A percentile compares a stretch with the other conserved stretches of the same genome.
Evolutionary conservation across 2,113 vertebrate genomes (phyloP).

Genomic region (Coryphaenoides rupestris): DNA sequence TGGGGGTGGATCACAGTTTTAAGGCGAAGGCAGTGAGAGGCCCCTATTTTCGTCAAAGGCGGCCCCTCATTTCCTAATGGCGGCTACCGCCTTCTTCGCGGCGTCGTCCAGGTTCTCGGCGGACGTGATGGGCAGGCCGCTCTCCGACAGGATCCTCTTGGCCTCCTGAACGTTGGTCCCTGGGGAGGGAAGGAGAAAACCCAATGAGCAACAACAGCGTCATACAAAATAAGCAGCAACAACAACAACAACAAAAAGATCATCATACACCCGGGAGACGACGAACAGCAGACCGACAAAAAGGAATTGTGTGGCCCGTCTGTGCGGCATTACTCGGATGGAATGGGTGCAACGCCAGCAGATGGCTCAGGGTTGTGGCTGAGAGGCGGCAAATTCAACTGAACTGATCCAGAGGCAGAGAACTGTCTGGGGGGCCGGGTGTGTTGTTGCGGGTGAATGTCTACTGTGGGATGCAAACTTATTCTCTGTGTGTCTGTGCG

Average conservation of each 20-base stretch:
- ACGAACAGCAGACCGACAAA: background rate
- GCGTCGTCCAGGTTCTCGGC: constrained; percentile 91
- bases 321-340: constrained; percentile 30
- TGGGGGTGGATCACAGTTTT: no score
- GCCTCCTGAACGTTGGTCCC: constrained; percentile 95
- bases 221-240: background rate
- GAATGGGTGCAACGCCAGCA: constrained; percentile 37
- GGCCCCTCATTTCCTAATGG: constrained; percentile 77
- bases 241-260: background rate
- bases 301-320: constrained; percentile 17
- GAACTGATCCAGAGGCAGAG: constrained; percentile 38
- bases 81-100: constrained; percentile 89
- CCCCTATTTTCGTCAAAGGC: no score
- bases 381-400: constrained; percentile 34
- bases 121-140: constrained; percentile 86
- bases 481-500: background rate
- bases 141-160: constrained; percentile 85
- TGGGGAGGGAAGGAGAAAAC: constrained; percentile 37
- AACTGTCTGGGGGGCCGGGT: constrained; percentile 34
- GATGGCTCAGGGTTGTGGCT: constrained; percentile 47
- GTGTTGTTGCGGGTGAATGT: constrained; percentile 1
- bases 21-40: no score
- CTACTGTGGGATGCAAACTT: background rate
- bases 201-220: no score
- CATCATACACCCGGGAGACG: background rate